Evolutionary conservation across 2,888 invertebrate species (phyloP), one percentile per base, ranked within the genome.

Genomic region (Heliconius ethilla): DNA sequence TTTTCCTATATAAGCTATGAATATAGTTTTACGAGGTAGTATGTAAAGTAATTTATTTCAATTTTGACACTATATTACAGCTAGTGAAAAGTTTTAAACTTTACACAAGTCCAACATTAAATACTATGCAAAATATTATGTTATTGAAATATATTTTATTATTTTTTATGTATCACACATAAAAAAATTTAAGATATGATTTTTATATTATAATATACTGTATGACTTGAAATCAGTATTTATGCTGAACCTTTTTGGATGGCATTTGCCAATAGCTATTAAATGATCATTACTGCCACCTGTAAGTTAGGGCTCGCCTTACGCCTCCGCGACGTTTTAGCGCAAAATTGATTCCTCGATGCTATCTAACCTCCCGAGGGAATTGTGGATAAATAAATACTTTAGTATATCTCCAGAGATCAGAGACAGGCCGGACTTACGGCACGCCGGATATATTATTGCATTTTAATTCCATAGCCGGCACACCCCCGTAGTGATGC

Each of bases 331-430:
- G 90, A 92, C 89, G 91, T 90, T 91, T 90, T 88, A 88, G 88
- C 87, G 90, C 90, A 89, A 93, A 94, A 94, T 94, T 94, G 94
- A 94, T 94, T 94, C 90, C 91, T 89, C 86, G 93, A 93, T 94
- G 89, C 85, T 93, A 94, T 94, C 94, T 90, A 89, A 90, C 88
- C 89, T 91, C 93, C 92, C 86, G 88, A 90, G 92, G 93, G 92
- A 90, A 91, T 86, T 86, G 82, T 91, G 92, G 92, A 92, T 92
- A 94, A 93, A 94, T 94, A 94, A 94, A 93, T 93, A 93, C 91
- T 93, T 92, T 91, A 90, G 89, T 91, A 92, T 92, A 94, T 94
- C 92, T 92, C 84, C 85, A 81, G 84, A 87, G 90, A 92, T 93
- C 92, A 87, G 90, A 90, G 93, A 91, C 92, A 92, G 92, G 89